Percentiles rank a stretch among this genome's conserved stretches.
These are phyloP conservation scores for Eretmocerus hayati DNA, from an alignment of 2,888 invertebrate genomes.

Conservation along the genomic window DNA sequence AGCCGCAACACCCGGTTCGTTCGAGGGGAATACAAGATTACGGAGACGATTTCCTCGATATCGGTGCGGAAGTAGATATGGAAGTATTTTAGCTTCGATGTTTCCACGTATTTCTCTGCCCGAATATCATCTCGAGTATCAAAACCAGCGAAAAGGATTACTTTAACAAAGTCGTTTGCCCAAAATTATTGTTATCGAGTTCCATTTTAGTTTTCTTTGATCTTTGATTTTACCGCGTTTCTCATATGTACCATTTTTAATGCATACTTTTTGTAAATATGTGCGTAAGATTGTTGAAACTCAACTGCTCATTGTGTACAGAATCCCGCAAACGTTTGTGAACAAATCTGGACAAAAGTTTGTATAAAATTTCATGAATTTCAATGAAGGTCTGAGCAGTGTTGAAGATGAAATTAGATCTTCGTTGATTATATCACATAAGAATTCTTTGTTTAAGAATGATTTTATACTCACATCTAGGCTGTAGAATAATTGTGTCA, in stretches of 20 bases:
- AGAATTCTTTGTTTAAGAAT: constrained; percentile 15
- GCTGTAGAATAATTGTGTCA: constrained; percentile 17
- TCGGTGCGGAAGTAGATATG: constrained; percentile 63
- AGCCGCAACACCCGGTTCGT: constrained; percentile 30
- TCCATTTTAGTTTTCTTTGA: constrained; percentile 9
- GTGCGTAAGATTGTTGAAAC: constrained; percentile 12
- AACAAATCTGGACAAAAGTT: constrained; percentile 20
- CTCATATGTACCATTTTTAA: constrained; percentile 11
- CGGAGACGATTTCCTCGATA: constrained; percentile 66
- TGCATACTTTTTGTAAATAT: constrained; percentile 21
- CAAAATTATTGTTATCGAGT: constrained; percentile 8
- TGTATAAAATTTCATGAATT: constrained; percentile 12
- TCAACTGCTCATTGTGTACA: constrained; percentile 19
- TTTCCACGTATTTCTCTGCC: background rate
- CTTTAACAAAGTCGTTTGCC: constrained; percentile 2
- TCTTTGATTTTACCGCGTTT: constrained; percentile 7
- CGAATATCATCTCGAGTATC: too few species aligned
- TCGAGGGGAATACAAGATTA: constrained; percentile 48
- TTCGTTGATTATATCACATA: constrained; percentile 16
- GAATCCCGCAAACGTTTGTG: constrained; percentile 19
- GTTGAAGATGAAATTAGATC: constrained; percentile 11
- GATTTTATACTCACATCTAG: constrained; percentile 20
- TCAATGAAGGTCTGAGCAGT: too few species aligned
- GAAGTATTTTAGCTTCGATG: constrained; percentile 55
- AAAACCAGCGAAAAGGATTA: background rate